A percentile compares a stretch with the other conserved stretches of the same genome.
Evolutionary conservation across 2,888 invertebrate genomes (phyloP).

Genomic region (Diplazon laetatorius): DNA sequence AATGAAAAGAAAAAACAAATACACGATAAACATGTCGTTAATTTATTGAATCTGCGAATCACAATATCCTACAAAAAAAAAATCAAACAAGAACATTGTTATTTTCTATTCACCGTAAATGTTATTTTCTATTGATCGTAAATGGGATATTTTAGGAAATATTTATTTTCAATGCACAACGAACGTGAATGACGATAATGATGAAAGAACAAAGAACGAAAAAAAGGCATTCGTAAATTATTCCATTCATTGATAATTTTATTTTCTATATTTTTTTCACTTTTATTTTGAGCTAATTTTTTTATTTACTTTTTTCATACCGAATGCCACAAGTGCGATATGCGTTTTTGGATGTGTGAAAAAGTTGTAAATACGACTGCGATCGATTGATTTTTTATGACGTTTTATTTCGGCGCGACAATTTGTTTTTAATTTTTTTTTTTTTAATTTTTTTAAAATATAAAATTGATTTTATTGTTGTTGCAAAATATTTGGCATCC

Average conservation of each 20-base stretch:
- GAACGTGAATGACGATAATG: no score
- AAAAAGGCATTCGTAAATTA: neutral
- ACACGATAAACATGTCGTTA: conserved; percentile 78
- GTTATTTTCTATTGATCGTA: conserved; percentile 61
- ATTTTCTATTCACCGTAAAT: conserved; percentile 61
- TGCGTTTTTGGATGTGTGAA: conserved; percentile 55
- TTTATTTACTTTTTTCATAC: neutral
- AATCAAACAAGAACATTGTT: no score
- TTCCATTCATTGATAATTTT: neutral
- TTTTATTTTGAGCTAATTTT: no score
- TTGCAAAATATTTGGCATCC: conserved; percentile 51
- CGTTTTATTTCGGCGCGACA: conserved; percentile 4
- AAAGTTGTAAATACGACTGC: conserved; percentile 61
- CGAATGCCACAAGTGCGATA: conserved; percentile 29
- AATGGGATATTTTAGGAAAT: conserved; percentile 58
- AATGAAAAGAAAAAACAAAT: conserved; percentile 65
- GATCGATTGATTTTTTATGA: conserved; percentile 44
- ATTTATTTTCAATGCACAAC: conserved; percentile 18
- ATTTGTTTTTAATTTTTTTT: conserved; percentile 32
- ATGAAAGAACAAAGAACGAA: conserved; percentile 9
- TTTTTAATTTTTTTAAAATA: conserved; percentile 27
- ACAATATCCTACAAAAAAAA: conserved; percentile 77
- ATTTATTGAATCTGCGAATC: conserved; percentile 80
- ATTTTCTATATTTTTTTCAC: no score
- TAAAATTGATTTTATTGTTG: no score